Evolutionary conservation across 2,888 invertebrate genomes (phyloP), one percentile per base, ranked within the genome.

Genomic region (Perizoma affinitatum): DNA sequence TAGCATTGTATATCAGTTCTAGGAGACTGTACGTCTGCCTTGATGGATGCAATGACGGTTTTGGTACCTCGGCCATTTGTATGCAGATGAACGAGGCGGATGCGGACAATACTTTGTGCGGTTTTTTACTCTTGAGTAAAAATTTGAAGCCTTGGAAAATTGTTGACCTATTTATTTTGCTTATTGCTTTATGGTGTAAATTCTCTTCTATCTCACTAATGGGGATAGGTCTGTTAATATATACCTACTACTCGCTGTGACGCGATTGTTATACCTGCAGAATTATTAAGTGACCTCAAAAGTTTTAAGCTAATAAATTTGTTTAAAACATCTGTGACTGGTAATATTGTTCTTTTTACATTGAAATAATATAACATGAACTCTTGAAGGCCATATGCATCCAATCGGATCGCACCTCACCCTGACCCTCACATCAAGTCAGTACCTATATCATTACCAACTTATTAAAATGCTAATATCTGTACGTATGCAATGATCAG

Each of bases 1-100:
- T 87, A 78, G 85, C 85, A 87, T 84, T 85, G 82, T 68, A 80
- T 82, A 86, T 83, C 68, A 86, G 82, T 88, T 88, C 87, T 84
- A 54, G 84, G 87, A 88, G 87, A 74, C 86, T 73, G 60, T 51
- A 60, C 63, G 86, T 86, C 86, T 86, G 77, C 60, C 55, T 69
- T 74, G 78, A 75, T 78, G 73, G 72, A 75, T 73, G 69, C 68
- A 66, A 71, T 67, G 69, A 61, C 72, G 58, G 62, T 59, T 63
- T 62, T 46, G 54, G 59, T 58, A 45, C 42, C 61, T 11, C 11
- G 56, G 41, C 56, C 47, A 64, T 69, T 67, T 66, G 67, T 65
- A 69, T 69, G 66, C 63, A 64, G 63, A 66, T 66, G 61, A 62
- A 57, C 54, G 22, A 61, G n/a, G 53, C 63, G 63, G 65, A 61